These are phyloP conservation scores for Limanda limanda DNA, from an alignment of 2,113 vertebrate species.

Conservation along the genomic window DNA sequence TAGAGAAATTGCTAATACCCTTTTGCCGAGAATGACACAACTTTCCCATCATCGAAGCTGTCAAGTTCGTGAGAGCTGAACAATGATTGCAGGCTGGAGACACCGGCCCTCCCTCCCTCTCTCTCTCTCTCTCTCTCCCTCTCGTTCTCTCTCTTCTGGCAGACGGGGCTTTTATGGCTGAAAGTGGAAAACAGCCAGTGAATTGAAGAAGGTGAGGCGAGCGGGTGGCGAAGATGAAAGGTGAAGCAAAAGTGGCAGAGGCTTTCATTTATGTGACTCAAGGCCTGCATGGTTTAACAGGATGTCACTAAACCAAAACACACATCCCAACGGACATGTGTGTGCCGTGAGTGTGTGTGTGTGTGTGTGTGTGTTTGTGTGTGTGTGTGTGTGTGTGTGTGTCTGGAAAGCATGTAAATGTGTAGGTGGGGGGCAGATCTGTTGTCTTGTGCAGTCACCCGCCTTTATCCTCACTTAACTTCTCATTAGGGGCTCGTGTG, in stretches of 20 bases:
- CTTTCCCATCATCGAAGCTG: constrained; percentile 37
- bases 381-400: constrained; percentile 2
- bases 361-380: no score
- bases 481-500: constrained; percentile 71
- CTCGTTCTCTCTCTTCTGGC: constrained; percentile 37
- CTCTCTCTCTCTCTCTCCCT: neutral
- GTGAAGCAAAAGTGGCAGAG: constrained; percentile 48
- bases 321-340: neutral
- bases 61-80: constrained; percentile 35
- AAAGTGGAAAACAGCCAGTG: constrained; percentile 54
- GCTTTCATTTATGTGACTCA: constrained; percentile 55
- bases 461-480: constrained; percentile 55
- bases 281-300: constrained; percentile 47
- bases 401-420: neutral
- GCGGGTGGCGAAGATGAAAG: constrained; percentile 64
- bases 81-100: constrained; percentile 44
- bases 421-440: constrained; percentile 14
- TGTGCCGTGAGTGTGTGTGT: constrained; percentile 3
- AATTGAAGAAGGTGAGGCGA: constrained; percentile 61
- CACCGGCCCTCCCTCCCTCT: neutral
- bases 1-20: constrained; percentile 47
- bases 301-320: constrained; percentile 38
- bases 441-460: constrained; percentile 40
- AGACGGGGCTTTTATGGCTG: constrained; percentile 52
- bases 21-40: constrained; percentile 55